phyloP scores from a whole-genome alignment of 2,888 invertebrate species.

The Dryadula phaetusa region DNA sequence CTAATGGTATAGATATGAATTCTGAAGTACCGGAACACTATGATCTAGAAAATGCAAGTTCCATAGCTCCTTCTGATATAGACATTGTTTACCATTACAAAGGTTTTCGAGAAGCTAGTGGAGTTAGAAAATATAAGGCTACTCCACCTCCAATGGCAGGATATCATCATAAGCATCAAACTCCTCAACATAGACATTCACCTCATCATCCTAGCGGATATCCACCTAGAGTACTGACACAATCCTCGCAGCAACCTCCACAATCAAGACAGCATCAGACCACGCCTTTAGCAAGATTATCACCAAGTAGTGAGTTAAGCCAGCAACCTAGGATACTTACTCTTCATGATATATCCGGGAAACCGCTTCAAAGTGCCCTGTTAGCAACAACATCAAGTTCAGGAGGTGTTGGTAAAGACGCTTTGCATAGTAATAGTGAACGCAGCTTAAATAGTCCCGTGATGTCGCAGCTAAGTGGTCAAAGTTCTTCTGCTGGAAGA shows the following conservation, averaged over 20 bases:
- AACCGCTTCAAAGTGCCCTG: slow-evolving; percentile 94
- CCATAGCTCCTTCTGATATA: slow-evolving; percentile 98
- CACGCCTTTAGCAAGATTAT: slow-evolving; percentile 94
- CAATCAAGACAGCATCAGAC: slow-evolving; percentile 92
- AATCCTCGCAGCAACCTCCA: slow-evolving; percentile 87
- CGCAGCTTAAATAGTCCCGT: slow-evolving; percentile 96
- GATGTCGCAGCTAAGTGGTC: slow-evolving; percentile 95
- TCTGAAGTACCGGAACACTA: slow-evolving; percentile 96
- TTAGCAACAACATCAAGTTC: slow-evolving; percentile 95
- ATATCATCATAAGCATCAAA: slow-evolving; percentile 91
- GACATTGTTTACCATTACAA: slow-evolving; percentile 98
- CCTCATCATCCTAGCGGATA: slow-evolving; percentile 90
- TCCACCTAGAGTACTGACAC: slow-evolving; percentile 89
- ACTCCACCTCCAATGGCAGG: slow-evolving; percentile 92
- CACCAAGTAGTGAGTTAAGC: slow-evolving; percentile 96
- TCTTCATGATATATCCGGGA: slow-evolving; percentile 96
- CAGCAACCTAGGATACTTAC: slow-evolving; percentile 97
- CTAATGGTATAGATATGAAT: slow-evolving; percentile 89
- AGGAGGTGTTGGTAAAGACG: slow-evolving; percentile 94
- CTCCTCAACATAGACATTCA: slow-evolving; percentile 90
- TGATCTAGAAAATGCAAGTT: slow-evolving; percentile 98
- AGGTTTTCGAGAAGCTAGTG: slow-evolving; percentile 93
- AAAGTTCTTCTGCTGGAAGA: slow-evolving; percentile 91
- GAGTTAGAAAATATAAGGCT: slow-evolving; percentile 94
- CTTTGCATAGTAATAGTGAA: slow-evolving; percentile 95